Evolutionary conservation across 2,113 vertebrate species (phyloP).

Genomic region (Lutjanus erythropterus): DNA sequence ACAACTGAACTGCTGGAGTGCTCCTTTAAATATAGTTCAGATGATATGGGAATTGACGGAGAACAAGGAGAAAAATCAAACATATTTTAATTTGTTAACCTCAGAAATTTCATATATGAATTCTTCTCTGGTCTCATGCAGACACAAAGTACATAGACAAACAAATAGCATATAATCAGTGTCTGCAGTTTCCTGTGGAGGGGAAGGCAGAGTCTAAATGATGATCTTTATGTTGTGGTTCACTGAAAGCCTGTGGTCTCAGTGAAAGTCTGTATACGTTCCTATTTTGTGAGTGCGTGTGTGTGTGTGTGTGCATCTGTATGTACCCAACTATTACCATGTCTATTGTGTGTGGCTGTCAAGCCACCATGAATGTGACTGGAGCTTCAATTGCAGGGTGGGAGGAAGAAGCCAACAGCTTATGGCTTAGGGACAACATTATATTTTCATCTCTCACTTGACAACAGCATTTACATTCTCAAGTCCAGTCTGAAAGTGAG

Average conservation of each 20-base stretch:
- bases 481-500: conserved; percentile 25
- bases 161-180: conserved; percentile 77
- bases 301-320: conserved; percentile 32
- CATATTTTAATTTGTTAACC: conserved; percentile 24
- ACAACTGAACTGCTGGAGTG: background rate
- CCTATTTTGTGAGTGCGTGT: conserved; percentile 62
- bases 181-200: conserved; percentile 70
- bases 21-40: background rate
- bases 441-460: conserved; percentile 67
- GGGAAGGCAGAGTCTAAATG: conserved; percentile 69
- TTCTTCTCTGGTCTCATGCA: conserved; percentile 28
- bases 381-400: conserved; percentile 65
- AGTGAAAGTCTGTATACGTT: conserved; percentile 59
- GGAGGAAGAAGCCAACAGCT: conserved; percentile 45
- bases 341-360: conserved; percentile 72
- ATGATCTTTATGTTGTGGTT: conserved; percentile 78
- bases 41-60: background rate
- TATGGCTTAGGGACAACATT: conserved; percentile 51
- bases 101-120: conserved; percentile 35
- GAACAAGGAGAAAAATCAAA: background rate
- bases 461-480: conserved; percentile 51
- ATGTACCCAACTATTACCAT: conserved; percentile 73
- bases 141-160: conserved; percentile 25
- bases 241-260: conserved; percentile 71
- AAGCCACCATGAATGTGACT: conserved; percentile 64